These are phyloP conservation scores for Heliconius hewitsoni DNA, from an alignment of 1,140 invertebrate species.

Conservation along the genomic window DNA sequence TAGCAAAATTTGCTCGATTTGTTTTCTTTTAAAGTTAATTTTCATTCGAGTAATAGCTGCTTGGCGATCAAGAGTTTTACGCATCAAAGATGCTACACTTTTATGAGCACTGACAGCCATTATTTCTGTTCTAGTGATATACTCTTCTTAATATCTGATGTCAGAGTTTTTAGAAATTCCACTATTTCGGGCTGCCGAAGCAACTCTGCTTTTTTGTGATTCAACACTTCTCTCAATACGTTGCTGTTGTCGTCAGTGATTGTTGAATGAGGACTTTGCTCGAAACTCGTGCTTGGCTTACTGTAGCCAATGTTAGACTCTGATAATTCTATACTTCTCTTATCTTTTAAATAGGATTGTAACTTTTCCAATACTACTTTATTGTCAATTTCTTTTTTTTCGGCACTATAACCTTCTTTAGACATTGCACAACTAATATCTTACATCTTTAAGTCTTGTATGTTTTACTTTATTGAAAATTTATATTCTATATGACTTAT, in stretches of 20 bases:
- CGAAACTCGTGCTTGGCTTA: slow-evolving; percentile 72
- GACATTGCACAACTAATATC: slow-evolving; percentile 58
- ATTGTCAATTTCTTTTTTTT: slow-evolving; percentile 75
- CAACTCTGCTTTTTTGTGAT: slow-evolving; percentile 75
- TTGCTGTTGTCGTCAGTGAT: slow-evolving; percentile 69
- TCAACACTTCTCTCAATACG: slow-evolving; percentile 75
- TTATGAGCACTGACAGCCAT: slow-evolving; percentile 72
- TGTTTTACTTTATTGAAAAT: neutral
- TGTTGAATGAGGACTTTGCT: slow-evolving; percentile 55
- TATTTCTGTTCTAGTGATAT: slow-evolving; percentile 39
- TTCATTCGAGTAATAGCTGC: slow-evolving; percentile 57
- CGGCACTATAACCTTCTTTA: slow-evolving; percentile 77
- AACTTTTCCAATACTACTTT: slow-evolving; percentile 77
- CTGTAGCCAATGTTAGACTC: slow-evolving; percentile 56
- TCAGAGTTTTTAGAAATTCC: slow-evolving; percentile 67
- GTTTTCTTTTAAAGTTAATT: slow-evolving; percentile 63
- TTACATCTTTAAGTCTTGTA: slow-evolving; percentile 43
- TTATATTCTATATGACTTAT: neutral
- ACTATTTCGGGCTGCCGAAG: slow-evolving; percentile 75
- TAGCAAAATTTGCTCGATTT: slow-evolving; percentile 66
- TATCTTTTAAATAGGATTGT: slow-evolving; percentile 78
- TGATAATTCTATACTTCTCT: slow-evolving; percentile 61
- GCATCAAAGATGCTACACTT: slow-evolving; percentile 72
- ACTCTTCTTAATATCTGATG: slow-evolving; percentile 63
- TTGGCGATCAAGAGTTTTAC: slow-evolving; percentile 69